Conservation (phyloP, 1,140 invertebrate genomes). For the Zaprionus capensis region DNA sequence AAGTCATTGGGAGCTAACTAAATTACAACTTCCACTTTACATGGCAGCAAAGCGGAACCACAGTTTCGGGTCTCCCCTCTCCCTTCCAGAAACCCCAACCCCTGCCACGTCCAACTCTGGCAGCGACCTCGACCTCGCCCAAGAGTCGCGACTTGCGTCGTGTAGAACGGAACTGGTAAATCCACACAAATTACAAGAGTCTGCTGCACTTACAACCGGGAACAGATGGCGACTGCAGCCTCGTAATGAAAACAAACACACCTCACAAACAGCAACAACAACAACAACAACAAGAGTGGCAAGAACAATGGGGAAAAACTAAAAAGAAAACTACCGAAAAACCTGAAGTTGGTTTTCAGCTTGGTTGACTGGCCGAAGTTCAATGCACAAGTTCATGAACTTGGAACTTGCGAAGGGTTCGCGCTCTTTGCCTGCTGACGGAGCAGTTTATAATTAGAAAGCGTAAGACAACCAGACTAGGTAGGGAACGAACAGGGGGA, state of each 20-base stretch:
- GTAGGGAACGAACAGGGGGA: not conserved
- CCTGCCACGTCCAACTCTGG: slow-evolving; percentile 18
- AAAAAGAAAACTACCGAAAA: slow-evolving; percentile 45
- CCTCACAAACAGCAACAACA: slow-evolving; percentile 30
- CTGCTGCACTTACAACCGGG: slow-evolving; percentile 65
- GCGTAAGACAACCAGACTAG: slow-evolving; percentile 36
- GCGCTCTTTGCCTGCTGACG: slow-evolving; percentile 57
- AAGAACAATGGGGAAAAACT: slow-evolving; percentile 30
- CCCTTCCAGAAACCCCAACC: not conserved
- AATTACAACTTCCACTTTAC: slow-evolving; percentile 81
- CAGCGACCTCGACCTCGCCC: slow-evolving; percentile 49
- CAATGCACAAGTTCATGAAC: slow-evolving; percentile 81
- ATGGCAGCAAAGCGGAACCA: slow-evolving; percentile 66
- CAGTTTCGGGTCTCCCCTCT: not conserved
- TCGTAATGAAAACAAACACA: slow-evolving; percentile 72
- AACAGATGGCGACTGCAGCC: slow-evolving; percentile 75
- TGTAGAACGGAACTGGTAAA: slow-evolving; percentile 54
- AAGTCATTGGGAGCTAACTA: slow-evolving; percentile 79
- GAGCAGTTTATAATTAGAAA: slow-evolving; percentile 81
- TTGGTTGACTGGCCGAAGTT: slow-evolving; percentile 67
- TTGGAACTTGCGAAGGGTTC: slow-evolving; percentile 69
- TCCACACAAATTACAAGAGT: slow-evolving; percentile 75
- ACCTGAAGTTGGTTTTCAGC: slow-evolving; percentile 44
- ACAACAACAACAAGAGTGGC: slow-evolving; percentile 14
- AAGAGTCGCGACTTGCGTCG: slow-evolving; percentile 19